These are phyloP conservation scores for Chelonus formosanus DNA, from an alignment of 2,888 invertebrate genomes.

Conservation along the genomic window DNA sequence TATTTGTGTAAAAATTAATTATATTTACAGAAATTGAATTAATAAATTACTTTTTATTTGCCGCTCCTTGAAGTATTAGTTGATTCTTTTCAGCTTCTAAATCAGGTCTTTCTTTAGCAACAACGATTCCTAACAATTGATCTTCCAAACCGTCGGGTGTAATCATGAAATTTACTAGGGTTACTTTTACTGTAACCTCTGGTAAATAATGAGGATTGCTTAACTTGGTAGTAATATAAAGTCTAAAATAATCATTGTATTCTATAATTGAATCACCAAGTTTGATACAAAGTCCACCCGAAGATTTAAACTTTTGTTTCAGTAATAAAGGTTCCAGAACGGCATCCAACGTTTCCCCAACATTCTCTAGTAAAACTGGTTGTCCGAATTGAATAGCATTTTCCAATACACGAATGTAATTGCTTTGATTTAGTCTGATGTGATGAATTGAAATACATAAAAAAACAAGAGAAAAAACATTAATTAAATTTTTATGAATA, in stretches of 20 bases:
- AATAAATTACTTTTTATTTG: conserved; percentile 72
- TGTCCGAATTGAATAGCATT: conserved; percentile 88
- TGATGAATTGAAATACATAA: conserved; percentile 70
- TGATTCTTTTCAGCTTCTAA: conserved; percentile 90
- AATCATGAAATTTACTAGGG: conserved; percentile 94
- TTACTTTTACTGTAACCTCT: conserved; percentile 91
- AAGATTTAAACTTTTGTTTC: conserved; percentile 89
- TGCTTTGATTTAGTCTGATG: conserved; percentile 81
- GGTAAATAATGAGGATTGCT: conserved; percentile 94
- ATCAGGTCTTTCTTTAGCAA: conserved; percentile 91
- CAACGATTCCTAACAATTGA: conserved; percentile 88
- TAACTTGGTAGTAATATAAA: conserved; percentile 93
- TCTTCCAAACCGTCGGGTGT: conserved; percentile 89
- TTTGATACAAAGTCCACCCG: conserved; percentile 85
- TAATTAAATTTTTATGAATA: too few relatives aligned
- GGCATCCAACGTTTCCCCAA: conserved; percentile 91
- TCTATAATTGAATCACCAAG: conserved; percentile 91
- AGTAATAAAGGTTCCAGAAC: conserved; percentile 87
- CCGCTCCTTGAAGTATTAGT: conserved; percentile 87
- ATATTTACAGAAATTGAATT: too few relatives aligned
- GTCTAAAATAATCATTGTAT: conserved; percentile 85
- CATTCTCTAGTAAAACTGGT: conserved; percentile 88
- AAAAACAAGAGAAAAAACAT: too few relatives aligned
- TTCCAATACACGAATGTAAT: conserved; percentile 84
- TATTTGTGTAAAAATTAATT: too few relatives aligned